phyloP scores from a whole-genome alignment of 2,888 invertebrate genomes.

The Sarcophaga carnaria region DNA sequence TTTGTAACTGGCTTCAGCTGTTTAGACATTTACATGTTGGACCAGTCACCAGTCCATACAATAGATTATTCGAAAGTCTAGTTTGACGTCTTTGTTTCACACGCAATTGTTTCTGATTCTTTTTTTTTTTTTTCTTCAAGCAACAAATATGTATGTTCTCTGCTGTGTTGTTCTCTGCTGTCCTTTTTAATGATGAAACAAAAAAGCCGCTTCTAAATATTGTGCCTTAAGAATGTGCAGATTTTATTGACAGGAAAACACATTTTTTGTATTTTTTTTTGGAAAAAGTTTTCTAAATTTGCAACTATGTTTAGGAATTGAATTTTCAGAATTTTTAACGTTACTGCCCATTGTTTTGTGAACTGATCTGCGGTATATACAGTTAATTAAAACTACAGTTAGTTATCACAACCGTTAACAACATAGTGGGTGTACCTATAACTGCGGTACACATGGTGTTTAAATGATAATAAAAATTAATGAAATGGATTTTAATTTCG shows the following conservation, averaged over 20 bases:
- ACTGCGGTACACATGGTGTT: too few relatives aligned
- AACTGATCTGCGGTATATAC: too few relatives aligned
- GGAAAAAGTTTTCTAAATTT: not conserved
- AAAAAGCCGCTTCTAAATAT: conserved; percentile 51
- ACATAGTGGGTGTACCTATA: too few relatives aligned
- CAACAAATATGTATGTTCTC: conserved; percentile 34
- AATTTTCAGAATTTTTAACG: too few relatives aligned
- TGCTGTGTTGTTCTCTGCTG: not conserved
- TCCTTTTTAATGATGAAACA: conserved; percentile 40
- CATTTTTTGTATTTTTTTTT: not conserved
- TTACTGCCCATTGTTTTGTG: too few relatives aligned
- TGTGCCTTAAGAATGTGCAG: conserved; percentile 6
- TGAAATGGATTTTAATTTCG: too few relatives aligned
- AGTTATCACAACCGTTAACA: too few relatives aligned
- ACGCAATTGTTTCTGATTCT: conserved; percentile 59
- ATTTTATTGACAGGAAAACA: conserved; percentile 22
- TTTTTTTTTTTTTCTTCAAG: conserved; percentile 1
- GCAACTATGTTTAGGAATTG: too few relatives aligned
- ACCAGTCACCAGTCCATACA: conserved; percentile 48
- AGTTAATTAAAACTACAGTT: too few relatives aligned
- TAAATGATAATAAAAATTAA: too few relatives aligned
- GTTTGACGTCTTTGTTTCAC: conserved; percentile 69
- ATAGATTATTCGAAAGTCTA: conserved; percentile 65
- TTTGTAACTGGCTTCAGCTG: conserved; percentile 38
- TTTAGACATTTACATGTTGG: conserved; percentile 69